Base-by-base conservation (phyloP, 2,888 invertebrate genomes). In the Rhimphoctona megacephalus region DNA sequence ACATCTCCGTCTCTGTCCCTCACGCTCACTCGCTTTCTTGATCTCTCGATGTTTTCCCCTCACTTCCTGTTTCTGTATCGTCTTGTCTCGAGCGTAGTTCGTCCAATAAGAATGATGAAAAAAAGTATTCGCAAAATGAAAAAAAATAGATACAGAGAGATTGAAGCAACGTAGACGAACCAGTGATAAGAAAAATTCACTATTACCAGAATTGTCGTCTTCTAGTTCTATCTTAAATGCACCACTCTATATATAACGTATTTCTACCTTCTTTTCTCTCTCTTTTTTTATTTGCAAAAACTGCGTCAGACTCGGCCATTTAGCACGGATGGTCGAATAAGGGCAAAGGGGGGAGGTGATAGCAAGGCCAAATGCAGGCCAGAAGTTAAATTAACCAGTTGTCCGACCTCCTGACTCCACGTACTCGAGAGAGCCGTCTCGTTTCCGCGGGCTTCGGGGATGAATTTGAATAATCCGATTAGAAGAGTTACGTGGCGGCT, bases 381-480 rank as follows among this genome's bases (percentile, higher is more conserved):
- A 76, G 85, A 87, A 87, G 87, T 85, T 85, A 74, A 87, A 85
- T 87, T 82, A 85, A 87, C 85, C 85, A 49, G 82, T 79, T 70
- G 81, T 43, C 49, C 73, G 81, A 84, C 79, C 84, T 84, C 74
- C 72, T 49, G 85, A 87, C 85, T 85, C 36, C 43, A 46, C 76
- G 57, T 80, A 83, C 67, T 73, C 81, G 25, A 33, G 36, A 49
- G 69, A 54, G 69, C 77, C 30, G 30, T 76, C 69, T 82, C 73
- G 54, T 70, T 74, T 66, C 72, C 46, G 30, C 17, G 22, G 39
- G 77, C 85, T 61, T 57, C 72, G 73, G 66, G 82, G 73, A 54
- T 87, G 74, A 82, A 87, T 89, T 88, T 88, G 87, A 90, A 90
- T 90, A 90, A 91, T 87, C 88, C 89, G 85, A 88, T 89, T 88